Evolutionary conservation across 2,797 vertebrate genomes (phyloP), one percentile per base, ranked within the genome.

Genomic region (Eutrigla gurnardus): DNA sequence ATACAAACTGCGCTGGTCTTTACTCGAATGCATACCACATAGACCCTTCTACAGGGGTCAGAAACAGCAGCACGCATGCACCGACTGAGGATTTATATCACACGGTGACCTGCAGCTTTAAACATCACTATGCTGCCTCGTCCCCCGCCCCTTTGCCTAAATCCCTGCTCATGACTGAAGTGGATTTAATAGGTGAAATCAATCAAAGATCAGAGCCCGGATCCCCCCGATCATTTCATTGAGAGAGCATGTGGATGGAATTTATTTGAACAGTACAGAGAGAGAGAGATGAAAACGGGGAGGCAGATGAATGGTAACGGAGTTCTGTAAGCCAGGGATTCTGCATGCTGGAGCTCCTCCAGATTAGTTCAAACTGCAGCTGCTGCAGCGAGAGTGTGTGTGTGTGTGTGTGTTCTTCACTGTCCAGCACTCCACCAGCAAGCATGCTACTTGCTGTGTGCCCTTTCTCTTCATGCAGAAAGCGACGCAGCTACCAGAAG

Each of bases 301-400:
- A 14, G 46, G 70, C 60, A 66, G 77, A 89, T 83, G 80, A 80
- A 87, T 75, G 50, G 49, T 75, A 87, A 89, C 81, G 80, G 72
- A 85, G 86, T 81, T 82, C 61, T 82, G 81, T 86, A 85, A 91
- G 5, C 75, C 81, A 78, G 70, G 69, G 88, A 87, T 83, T 77
- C 75, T 83, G 75, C 70, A 78, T 74, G 63, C 57, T 71, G 85
- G 54, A 76, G 81, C 72, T 77, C 49, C 14, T 52, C 68, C 61
- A 86, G 84, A 91, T 92, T 87, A 87, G 60, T 39, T 89, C 68
- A 80, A 78, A 82, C 86, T 89, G 90, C 88, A 88, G 86, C 88
- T 78, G 80, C 82, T 80, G 85, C 81, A 83, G 82, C 15, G 39
- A 65, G 55, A 63, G 43, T 32, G 42, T 10, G 37, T n/a, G 60